Conservation (phyloP, 2,888 invertebrate genomes). For the Stenotaenia linearis region DNA sequence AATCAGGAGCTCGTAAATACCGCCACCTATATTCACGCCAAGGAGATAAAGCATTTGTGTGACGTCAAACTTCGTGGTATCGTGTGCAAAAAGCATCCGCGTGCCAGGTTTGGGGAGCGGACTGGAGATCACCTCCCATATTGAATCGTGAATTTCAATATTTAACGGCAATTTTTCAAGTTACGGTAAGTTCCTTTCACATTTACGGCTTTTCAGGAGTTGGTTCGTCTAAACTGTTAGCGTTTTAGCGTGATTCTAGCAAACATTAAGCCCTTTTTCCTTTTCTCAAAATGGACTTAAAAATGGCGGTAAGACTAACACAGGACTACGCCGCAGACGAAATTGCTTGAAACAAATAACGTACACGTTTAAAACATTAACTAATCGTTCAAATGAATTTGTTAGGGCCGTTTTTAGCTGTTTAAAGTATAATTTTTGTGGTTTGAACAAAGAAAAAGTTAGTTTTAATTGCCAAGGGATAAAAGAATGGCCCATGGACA, state of each 20-base stretch:
- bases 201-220: not conserved
- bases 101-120: conserved; percentile 2
- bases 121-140: conserved; percentile 4
- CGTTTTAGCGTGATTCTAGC: not conserved
- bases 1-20: not conserved
- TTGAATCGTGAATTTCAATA: not conserved
- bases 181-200: not conserved
- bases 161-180: conserved; percentile 19
- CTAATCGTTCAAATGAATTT: not conserved
- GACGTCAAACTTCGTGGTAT: not conserved
- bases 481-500: not conserved
- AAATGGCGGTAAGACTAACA: conserved; percentile 4
- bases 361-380: not conserved
- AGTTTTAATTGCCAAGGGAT: not conserved
- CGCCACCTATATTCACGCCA: not conserved
- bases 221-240: not conserved
- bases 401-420: not conserved
- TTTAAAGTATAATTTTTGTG: not conserved
- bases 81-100: conserved; percentile 24
- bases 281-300: not conserved
- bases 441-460: not conserved
- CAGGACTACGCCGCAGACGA: not conserved
- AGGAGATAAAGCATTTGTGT: not conserved
- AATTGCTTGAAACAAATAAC: not conserved
- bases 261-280: not conserved